phyloP scores from a whole-genome alignment of 2,888 invertebrate genomes.

The Lasiommata megera region DNA sequence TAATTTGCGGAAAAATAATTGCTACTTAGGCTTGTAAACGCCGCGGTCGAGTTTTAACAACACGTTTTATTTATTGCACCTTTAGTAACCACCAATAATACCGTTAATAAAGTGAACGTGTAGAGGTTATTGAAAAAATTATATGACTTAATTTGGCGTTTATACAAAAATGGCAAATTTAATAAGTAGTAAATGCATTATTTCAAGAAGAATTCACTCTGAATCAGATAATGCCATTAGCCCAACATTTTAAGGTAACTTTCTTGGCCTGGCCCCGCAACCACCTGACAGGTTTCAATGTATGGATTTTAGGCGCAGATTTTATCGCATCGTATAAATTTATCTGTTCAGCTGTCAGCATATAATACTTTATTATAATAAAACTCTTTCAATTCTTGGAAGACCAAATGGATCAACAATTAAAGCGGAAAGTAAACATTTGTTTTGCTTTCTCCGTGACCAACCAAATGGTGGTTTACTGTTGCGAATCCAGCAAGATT shows the following conservation, averaged over 20 bases:
- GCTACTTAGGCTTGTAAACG: constrained; percentile 18
- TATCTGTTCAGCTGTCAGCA: constrained; percentile 27
- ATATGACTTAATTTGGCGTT: neutral
- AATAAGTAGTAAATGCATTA: neutral
- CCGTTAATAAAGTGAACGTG: neutral
- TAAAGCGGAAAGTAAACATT: constrained; percentile 18
- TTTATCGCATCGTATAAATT: constrained; percentile 34
- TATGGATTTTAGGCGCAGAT: constrained; percentile 21
- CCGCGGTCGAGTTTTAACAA: neutral
- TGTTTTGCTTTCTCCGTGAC: constrained; percentile 17
- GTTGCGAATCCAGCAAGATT: too few species aligned
- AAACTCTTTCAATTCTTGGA: constrained; percentile 28
- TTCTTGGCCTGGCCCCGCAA: constrained; percentile 11
- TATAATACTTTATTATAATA: constrained; percentile 32
- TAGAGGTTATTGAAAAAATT: neutral
- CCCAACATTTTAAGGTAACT: constrained; percentile 13
- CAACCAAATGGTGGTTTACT: too few species aligned
- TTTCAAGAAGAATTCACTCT: neutral
- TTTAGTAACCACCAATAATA: neutral
- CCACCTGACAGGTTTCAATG: constrained; percentile 25
- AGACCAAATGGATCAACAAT: constrained; percentile 24
- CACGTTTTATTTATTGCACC: constrained; percentile 6
- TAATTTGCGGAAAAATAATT: constrained; percentile 25
- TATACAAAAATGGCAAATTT: too few species aligned
- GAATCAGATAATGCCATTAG: neutral